phyloP scores from a whole-genome alignment of 2,888 invertebrate genomes.

The Ochropacha duplaris region DNA sequence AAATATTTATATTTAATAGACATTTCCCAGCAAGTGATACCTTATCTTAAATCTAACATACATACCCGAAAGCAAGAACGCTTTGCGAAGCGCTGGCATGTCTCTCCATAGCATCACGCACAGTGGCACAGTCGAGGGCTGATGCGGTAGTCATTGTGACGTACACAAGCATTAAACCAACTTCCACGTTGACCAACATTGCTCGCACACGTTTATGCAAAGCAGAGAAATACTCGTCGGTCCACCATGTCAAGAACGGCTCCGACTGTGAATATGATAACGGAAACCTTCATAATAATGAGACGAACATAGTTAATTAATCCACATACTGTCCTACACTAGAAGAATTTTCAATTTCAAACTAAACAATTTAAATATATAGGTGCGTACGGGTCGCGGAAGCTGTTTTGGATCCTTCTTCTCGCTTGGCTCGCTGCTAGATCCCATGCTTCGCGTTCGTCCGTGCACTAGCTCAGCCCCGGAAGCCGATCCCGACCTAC shows the following conservation, averaged over 20 bases:
- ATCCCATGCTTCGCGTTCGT: slow-evolving; percentile 78
- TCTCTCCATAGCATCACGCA: slow-evolving; percentile 65
- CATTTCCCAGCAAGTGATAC: no score
- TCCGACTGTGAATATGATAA: slow-evolving; percentile 13
- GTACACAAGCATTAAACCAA: slow-evolving; percentile 84
- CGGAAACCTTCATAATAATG: background rate
- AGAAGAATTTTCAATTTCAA: no score
- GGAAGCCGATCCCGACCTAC: slow-evolving; percentile 45
- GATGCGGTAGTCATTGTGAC: slow-evolving; percentile 82
- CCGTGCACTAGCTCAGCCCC: slow-evolving; percentile 69
- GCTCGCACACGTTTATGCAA: slow-evolving; percentile 53
- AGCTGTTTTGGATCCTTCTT: slow-evolving; percentile 27
- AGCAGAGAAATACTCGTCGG: slow-evolving; percentile 35
- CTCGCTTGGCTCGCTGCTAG: slow-evolving; percentile 60
- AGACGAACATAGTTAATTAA: background rate
- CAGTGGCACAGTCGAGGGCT: slow-evolving; percentile 74
- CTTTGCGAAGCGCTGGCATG: slow-evolving; percentile 43
- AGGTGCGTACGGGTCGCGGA: slow-evolving; percentile 14
- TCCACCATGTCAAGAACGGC: slow-evolving; percentile 29
- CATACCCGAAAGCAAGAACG: slow-evolving; percentile 57
- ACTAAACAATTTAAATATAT: no score
- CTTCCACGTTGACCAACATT: slow-evolving; percentile 68
- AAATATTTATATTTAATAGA: no score
- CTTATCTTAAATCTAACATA: background rate
- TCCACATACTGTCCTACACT: no score